Evolutionary conservation across 1,140 invertebrate species (phyloP).

Genomic region (Pachypeltis micranthus): DNA sequence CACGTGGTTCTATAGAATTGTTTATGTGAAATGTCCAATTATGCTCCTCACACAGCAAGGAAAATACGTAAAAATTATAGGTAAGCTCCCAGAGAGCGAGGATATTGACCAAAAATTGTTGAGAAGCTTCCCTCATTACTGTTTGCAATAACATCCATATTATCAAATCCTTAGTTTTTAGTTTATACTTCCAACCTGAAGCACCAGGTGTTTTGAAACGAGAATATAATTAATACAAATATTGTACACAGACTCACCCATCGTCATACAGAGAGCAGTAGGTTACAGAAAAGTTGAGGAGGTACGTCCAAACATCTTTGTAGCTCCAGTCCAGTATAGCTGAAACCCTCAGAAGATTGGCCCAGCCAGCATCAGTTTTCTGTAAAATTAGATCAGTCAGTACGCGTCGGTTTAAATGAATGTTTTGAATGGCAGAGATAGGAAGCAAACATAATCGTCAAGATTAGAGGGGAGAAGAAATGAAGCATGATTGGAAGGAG

Average conservation of each 20-base stretch:
- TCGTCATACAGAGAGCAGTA: slow-evolving; percentile 82
- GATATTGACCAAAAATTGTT: too few species aligned
- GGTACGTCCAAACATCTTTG: slow-evolving; percentile 77
- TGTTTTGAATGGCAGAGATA: too few species aligned
- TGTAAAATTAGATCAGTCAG: slow-evolving; percentile 33
- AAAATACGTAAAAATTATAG: too few species aligned
- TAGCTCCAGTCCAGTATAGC: slow-evolving; percentile 86
- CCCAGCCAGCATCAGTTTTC: slow-evolving; percentile 81
- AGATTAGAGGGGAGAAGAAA: background rate
- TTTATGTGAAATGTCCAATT: too few species aligned
- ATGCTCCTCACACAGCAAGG: too few species aligned
- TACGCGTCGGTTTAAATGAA: background rate
- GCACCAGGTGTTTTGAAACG: too few species aligned
- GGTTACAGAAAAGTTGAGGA: slow-evolving; percentile 60
- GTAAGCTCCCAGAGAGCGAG: too few species aligned
- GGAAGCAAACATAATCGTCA: background rate
- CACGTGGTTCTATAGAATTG: too few species aligned
- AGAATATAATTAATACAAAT: slow-evolving; percentile 2
- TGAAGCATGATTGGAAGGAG: background rate
- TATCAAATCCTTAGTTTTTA: too few species aligned
- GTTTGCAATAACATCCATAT: too few species aligned
- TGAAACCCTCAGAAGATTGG: slow-evolving; percentile 70
- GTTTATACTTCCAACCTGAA: too few species aligned
- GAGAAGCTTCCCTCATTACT: too few species aligned
- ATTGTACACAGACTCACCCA: slow-evolving; percentile 55